A percentile compares a stretch with the other conserved stretches of the same genome.
Evolutionary conservation across 1,140 invertebrate species (phyloP).

Genomic region (Macrotrachela quadricornifera): DNA sequence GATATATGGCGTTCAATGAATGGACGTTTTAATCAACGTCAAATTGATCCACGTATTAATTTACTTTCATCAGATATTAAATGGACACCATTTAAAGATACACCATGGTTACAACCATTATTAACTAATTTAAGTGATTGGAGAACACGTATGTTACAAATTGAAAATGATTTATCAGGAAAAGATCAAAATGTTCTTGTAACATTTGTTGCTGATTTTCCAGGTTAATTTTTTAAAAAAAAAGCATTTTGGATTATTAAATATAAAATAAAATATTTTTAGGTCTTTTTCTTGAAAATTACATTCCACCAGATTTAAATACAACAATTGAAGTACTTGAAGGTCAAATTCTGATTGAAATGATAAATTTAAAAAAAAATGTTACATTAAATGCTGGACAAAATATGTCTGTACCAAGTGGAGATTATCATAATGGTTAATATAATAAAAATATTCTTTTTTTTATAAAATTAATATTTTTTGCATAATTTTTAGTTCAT

Average conservation of each 20-base stretch:
- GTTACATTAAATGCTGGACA: slow-evolving; percentile 35
- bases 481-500: slow-evolving; percentile 44
- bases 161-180: slow-evolving; percentile 40
- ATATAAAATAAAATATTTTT: slow-evolving; percentile 12
- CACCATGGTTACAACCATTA: slow-evolving; percentile 53
- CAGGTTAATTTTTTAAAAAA: no score
- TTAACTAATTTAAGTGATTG: slow-evolving; percentile 44
- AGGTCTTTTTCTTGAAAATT: slow-evolving; percentile 52
- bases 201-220: slow-evolving; percentile 68
- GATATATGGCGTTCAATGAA: slow-evolving; percentile 79
- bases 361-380: slow-evolving; percentile 18
- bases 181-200: slow-evolving; percentile 36
- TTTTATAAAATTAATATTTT: slow-evolving; percentile 30
- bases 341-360: slow-evolving; percentile 41
- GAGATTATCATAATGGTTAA: neutral
- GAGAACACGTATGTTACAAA: slow-evolving; percentile 40
- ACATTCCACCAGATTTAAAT: slow-evolving; percentile 48
- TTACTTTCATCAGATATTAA: slow-evolving; percentile 36
- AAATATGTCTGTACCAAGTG: slow-evolving; percentile 29
- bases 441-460: neutral
- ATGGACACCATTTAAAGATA: slow-evolving; percentile 52
- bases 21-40: slow-evolving; percentile 60
- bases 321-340: slow-evolving; percentile 50
- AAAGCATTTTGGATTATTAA: neutral
- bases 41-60: slow-evolving; percentile 47